Base-by-base conservation (phyloP, 2,113 vertebrate species). In the Okapia johnstoni region DNA sequence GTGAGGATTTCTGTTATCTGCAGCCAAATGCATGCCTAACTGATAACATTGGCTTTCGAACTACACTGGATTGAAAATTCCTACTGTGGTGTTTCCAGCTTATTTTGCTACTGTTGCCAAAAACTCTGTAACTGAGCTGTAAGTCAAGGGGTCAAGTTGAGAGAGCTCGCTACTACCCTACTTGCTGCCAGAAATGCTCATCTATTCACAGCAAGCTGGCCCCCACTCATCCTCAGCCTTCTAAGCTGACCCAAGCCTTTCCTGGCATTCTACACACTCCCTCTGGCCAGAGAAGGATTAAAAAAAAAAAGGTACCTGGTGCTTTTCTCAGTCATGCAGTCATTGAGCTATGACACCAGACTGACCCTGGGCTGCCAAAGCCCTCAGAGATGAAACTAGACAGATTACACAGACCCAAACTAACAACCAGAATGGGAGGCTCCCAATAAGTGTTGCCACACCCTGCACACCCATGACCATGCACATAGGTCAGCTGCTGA, bases 391-490 rank as follows among this genome's bases (percentile, higher is more conserved):
- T 60, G 26, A 40, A 3, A 15, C 0, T 0, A 15, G 36, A 70
- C 87, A 54, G 36, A 30, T 30, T 0, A 36, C 54, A 15, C 19
- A 26, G 93, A 14, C 23, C 9, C 90, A 0, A 0, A 6, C 26
- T 46, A 57, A 88, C 76, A 57, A 7, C 46, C 61, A 84, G 81
- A 28, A 23, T 2, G 26, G 15, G 61, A 80, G 13, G 52, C 13
- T 25, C 30, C 43, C 26, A 33, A 0, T 6, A 14, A n/a, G n/a
- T 5, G 2, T 0, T 3, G 36, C 33, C 23, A 6, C 1, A n/a
- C 1, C 19, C 52, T 0, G 0, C 46, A 40, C 28, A n/a, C 54
- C n/a, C 0, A 1, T 0, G 23, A 43, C n/a, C 2, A 25, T 14
- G 7, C 1, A 1, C 0, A 0, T 13, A 26, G 36, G 70, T 54